Evolutionary conservation across 2,113 vertebrate genomes (phyloP), one percentile per base, ranked within the genome.

Genomic region (Varanus salvator): DNA sequence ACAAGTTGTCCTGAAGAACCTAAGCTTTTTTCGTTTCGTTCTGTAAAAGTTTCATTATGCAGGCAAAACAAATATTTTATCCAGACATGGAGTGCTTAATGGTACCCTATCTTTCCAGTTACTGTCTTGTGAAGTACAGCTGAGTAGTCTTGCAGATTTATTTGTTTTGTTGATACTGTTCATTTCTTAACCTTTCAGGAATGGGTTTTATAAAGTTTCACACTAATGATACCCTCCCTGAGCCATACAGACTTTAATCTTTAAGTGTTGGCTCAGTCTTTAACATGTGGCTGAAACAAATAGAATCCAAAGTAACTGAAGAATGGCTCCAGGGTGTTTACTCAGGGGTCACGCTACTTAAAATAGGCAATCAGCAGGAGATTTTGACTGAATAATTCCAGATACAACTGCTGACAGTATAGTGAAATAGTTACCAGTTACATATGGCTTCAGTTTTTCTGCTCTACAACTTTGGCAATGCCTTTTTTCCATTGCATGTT

Each of bases 191-290:
- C 17, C 12, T 25, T 87, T 90, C 89, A 81, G 68, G 80, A 90
- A 44, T 14, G 27, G 64, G 14, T 90, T 50, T 87, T 74, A 38
- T 52, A 29, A 69, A 80, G 64, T 50, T 66, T 92, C 27, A 68
- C 82, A 34, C 5, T 83, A 2, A 69, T 85, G 4, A 60, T 87
- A 84, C 84, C 90, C 31, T n/a, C 3, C 76, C 89, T 93, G 2
- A 88, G 66, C 71, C 9, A 0, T 29, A 31, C 87, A 85, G 84
- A 83, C 60, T 89, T 71, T 82, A 38, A 17, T 8, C 21, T 48
- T 87, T 87, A 90, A 86, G 50, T 74, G 75, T 80, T 64, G 85
- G 85, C 89, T 88, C 88, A 90, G 84, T 75, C 5, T 38, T 17
- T 27, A 92, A 6, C 15, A 48, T 86, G 34, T 80, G n/a, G 50